Evolutionary conservation across 2,113 vertebrate species (phyloP).

Genomic region (Gulo gulo): DNA sequence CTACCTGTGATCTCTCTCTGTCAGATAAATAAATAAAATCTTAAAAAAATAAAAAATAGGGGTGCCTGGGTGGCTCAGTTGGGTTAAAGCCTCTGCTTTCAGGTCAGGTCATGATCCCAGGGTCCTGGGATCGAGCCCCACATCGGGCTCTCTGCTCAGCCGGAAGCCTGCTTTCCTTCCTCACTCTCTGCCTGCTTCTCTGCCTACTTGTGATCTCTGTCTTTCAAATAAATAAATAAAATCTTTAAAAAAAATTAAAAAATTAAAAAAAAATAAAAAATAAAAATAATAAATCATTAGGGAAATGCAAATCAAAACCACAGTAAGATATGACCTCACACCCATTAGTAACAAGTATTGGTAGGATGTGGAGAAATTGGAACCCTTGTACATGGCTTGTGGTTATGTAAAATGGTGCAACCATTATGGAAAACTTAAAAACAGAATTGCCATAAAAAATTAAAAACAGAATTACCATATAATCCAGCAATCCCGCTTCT

Average conservation of each 20-base stretch:
- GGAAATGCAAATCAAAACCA: not conserved
- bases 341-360: not conserved
- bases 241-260: too few relatives aligned
- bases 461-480: not conserved
- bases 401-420: not conserved
- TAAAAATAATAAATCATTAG: not conserved
- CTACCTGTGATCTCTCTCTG: too few relatives aligned
- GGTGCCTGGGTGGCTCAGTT: too few relatives aligned
- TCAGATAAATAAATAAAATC: too few relatives aligned
- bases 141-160: too few relatives aligned
- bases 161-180: too few relatives aligned
- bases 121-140: too few relatives aligned
- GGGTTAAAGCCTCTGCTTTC: too few relatives aligned
- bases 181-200: too few relatives aligned
- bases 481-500: not conserved
- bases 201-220: too few relatives aligned
- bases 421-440: not conserved
- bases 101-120: too few relatives aligned
- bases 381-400: not conserved
- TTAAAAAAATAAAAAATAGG: not conserved
- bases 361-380: not conserved
- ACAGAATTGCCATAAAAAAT: not conserved
- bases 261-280: not conserved
- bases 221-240: too few relatives aligned
- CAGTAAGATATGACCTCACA: not conserved